Evolutionary conservation across 2,888 invertebrate genomes (phyloP), one percentile per base, ranked within the genome.

Genomic region (Lumbricus terrestris): DNA sequence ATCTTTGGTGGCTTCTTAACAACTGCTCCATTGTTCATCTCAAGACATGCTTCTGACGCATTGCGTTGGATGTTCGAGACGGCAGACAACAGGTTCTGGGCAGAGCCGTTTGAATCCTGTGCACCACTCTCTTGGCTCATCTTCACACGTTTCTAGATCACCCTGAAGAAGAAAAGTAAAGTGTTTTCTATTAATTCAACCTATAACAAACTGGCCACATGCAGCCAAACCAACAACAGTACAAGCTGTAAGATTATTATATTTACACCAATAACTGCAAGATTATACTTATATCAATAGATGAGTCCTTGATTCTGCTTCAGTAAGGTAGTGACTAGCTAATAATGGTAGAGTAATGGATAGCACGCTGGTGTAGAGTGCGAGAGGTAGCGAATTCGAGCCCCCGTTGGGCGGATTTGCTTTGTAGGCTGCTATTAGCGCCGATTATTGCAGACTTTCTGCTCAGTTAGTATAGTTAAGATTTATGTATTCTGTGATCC

Each of bases 1-100:
- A 93, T 91, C 89, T 93, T 93, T 6, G 90, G 47, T 23, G 88
- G 40, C 47, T 88, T 40, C 38, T 88, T 88, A 29, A 40, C 38
- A 2, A 40, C 88, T 47, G 88, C 37, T 40, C 42, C 47, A 88
- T 85, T 85, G 37, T 85, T 85, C 85, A 85, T 85, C 85, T 85
- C 85, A 35, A 85, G 85, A 85, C 85, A 85, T 37, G 85, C 15
- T 16, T 85, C 85, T 34, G 85, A 85, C 23, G 85, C 85, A 85
- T 85, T 85, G 13, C 85, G 34, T 15, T 85, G 85, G 16, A 85
- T 85, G 8, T 85, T 85, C 16, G 85, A 34, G 13, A 35, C 16
- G 1, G 35, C 37, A 85, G 35, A 16, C 85, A 85, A 85, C 37
- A 85, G 15, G 23, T 85, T 85, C 37, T 34, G 34, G 16, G 37